Evolutionary conservation across 2,888 invertebrate genomes (phyloP), one percentile per base, ranked within the genome.

Genomic region (Venusia cambrica): DNA sequence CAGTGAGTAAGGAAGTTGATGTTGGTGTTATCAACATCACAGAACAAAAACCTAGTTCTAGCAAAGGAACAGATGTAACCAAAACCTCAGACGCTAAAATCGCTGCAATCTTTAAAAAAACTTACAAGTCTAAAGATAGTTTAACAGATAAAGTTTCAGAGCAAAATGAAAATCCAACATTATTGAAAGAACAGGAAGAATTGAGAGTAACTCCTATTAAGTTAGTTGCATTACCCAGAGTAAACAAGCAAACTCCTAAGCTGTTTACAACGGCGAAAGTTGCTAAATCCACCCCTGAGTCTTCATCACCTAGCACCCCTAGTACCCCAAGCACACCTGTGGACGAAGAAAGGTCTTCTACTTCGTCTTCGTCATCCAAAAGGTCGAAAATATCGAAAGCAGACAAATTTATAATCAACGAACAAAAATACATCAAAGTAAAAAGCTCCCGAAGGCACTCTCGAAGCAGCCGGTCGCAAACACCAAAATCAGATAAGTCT

Each of bases 131-230:
- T n/a, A 14, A 29, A 12, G 21, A 29, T 7, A 18, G 3, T 11
- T 14, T 25, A 2, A 8, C 14, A 5, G 17, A 21, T 2, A 34
- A 29, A 4, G 26, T 16, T 14, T 24, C 15, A 9, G 20, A 13
- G 4, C 4, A 46, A 24, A 19, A 20, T 19, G 9, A 44, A 20
- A 19, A n/a, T 11, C 3, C 16, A 6, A 2, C 2, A 3, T 5
- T 18, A n/a, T 26, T 29, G 4, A 17, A 9, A 30, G 62, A 61
- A 19, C 59, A 58, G 5, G 51, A 42, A 27, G 17, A 22, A 13
- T 46, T 36, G 1, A 63, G 53, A 40, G 59, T 65, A 1, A 59
- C 62, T 13, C 68, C 70, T 1, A 63, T 67, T 6, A 65, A 63
- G 43, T 56, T 71, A 48, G 62, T 63, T 2, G 54, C 66, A 8